Base-by-base conservation (phyloP, 1,140 invertebrate species). In the Phymastichus coffea region DNA sequence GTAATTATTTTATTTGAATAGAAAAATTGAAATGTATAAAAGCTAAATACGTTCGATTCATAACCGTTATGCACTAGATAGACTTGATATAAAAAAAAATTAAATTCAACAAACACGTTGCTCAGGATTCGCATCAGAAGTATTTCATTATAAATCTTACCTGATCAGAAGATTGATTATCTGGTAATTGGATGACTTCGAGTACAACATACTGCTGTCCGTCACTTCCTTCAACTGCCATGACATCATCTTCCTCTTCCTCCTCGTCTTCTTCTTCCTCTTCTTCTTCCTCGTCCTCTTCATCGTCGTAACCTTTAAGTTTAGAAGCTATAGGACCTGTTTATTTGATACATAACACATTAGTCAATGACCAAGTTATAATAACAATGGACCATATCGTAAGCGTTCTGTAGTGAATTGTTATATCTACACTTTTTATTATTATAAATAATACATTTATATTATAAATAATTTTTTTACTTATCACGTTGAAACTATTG, bases 151-250 rank as follows among this genome's bases (percentile, higher is more conserved):
- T 20, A 22, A 37, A 30, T 22, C 26, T 43, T 65, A 79, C 76
- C 63, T 77, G 75, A 54, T 79, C 77, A 3, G 66, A 70, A 63
- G 70, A 79, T 63, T 85, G 85, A 61, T 86, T 86, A 61, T 90
- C 90, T 38, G 86, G 85, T 12, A 91, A 75, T 66, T 93, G 89
- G 52, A 93, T 92, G 10, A 94, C 91, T 80, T 94, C 89, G 3
- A 94, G 75, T 10, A 94, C 91, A 6, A 94, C 91, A 65, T 93
- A 94, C 67, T 93, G 90, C 58, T 92, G 88, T 1, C 89, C 90
- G 75, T 92, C 89, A 63, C 85, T 82, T 66, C 89, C 86, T 72
- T 88, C 85, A 0, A 89, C 86, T 7, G 85, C 84, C 78, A 87
- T 83, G 71, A 86, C 81, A 17, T 81, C 79, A 6, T 79, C 81